Base-by-base conservation (phyloP, 2,797 vertebrate genomes). In the Falco concolor region DNA sequence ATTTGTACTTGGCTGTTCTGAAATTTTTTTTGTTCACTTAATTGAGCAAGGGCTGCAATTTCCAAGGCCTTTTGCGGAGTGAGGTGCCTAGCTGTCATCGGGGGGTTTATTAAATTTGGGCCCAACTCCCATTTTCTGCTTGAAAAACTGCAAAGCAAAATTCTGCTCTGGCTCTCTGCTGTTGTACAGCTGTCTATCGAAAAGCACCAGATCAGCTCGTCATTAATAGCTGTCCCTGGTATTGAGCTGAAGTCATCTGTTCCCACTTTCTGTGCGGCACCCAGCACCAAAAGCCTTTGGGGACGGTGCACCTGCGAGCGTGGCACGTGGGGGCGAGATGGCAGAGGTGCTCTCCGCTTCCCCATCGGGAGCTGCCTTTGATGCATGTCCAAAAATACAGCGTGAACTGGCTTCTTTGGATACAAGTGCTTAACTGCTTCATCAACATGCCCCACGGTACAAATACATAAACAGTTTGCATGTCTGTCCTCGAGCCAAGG, bases 1-100 rank as follows among this genome's bases (percentile, higher is more conserved):
- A 53, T 92, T 88, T 74, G 57, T 82, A 42, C 60, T 83, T 74
- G 88, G 80, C 67, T 79, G 36, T 73, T 92, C 56, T 30, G 36
- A 59, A 72, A 56, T n/a, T 10, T 45, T 52, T 42, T 44, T 40
- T 23, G 27, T 16, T 30, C 36, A 10, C 12, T 80, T 87, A 60
- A 68, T n/a, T 90, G 74, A 91, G 32, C 27, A 78, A 85, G 20
- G 7, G 16, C 44, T 85, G 72, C 0, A 0, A 75, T 86, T 76
- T 91, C 63, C 44, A 88, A 91, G 74, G 59, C 32, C 63, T 73
- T 86, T 44, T 40, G 19, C 32, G 36, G 68, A 79, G 24, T 40
- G 50, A 95, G 56, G 42, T 74, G 63, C 67, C 74, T 73, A 68
- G 22, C 70, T 87, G 45, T 27, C 21, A 11, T 4, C 56, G 57